Base-by-base conservation (phyloP, 1,140 invertebrate genomes). In the Lasioglossum albipes region DNA sequence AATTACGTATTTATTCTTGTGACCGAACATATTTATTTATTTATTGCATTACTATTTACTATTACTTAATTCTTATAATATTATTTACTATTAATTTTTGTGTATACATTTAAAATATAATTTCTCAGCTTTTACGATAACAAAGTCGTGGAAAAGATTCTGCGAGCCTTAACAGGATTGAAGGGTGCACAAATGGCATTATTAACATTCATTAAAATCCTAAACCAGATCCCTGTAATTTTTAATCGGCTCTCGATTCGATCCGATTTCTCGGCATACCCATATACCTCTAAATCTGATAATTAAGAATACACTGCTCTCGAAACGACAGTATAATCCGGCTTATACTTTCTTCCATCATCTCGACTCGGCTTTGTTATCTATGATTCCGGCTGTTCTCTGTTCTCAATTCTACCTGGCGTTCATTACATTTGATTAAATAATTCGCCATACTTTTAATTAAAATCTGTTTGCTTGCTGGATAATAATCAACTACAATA, bases 291-390 rank as follows among this genome's bases (percentile, higher is more conserved):
- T 41, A 71, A 57, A 78, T 85, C 84, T 70, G 62, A 85, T 85
- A 85, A 85, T 85, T 84, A 85, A 85, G 74, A 85, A 84, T 71
- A 79, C 67, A 75, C 66, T 66, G 69, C 68, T 66, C 54, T 66
- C 66, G 42, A 68, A 70, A 71, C 70, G 74, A 69, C 62, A 81
- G 61, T 70, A 75, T 85, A 82, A 85, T 85, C 84, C 84, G 66
- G 84, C 74, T 85, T 85, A 85, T 85, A 13, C 66, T 85, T 85
- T 78, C 83, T 78, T 85, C 79, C 66, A 52, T 65, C 77, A 18
- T 78, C 66, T 74, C 42, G 45, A 62, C 41, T 71, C 64, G 69
- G 41, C 70, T 73, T 74, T 84, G 83, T 85, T 82, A 84, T 84
- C 74, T 69, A 27, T 71, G 74, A 78, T 75, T 81, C 74, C 71